phyloP scores from a whole-genome alignment of 2,113 vertebrate species.

The Zosterops hypoxanthus region DNA sequence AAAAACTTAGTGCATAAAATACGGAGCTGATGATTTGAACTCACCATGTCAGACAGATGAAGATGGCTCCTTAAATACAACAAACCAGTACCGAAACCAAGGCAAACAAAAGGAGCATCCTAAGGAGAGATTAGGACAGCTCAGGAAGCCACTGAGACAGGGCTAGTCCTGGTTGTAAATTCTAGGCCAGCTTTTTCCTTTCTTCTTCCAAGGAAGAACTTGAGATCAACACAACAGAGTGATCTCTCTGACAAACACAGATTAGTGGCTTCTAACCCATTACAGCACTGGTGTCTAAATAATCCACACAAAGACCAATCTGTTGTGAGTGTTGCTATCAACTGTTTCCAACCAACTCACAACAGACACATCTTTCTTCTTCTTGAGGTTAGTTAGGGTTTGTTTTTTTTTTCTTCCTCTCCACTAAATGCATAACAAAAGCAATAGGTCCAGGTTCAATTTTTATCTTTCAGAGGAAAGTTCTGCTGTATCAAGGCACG shows the following conservation, averaged over 20 bases:
- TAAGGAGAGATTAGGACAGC: not conserved
- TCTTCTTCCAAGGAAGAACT: not conserved
- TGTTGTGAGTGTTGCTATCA: conserved; percentile 56
- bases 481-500: not conserved
- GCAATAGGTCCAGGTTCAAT: not conserved
- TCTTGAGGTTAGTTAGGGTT: not conserved
- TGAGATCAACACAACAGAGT: not conserved
- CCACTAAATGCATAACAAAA: not conserved
- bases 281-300: not conserved
- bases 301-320: conserved; percentile 15
- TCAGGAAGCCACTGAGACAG: not conserved
- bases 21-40: not conserved
- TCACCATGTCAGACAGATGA: not conserved
- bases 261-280: not conserved
- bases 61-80: not conserved
- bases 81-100: not conserved
- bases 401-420: not conserved
- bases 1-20: not conserved
- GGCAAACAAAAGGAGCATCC: not conserved
- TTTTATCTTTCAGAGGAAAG: not conserved
- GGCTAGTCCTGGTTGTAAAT: not conserved
- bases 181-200: not conserved
- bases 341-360: conserved; percentile 2
- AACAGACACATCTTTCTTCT: conserved; percentile 7
- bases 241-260: not conserved